Evolutionary conservation across 2,113 vertebrate species (phyloP).

Genomic region (Upupa epops): DNA sequence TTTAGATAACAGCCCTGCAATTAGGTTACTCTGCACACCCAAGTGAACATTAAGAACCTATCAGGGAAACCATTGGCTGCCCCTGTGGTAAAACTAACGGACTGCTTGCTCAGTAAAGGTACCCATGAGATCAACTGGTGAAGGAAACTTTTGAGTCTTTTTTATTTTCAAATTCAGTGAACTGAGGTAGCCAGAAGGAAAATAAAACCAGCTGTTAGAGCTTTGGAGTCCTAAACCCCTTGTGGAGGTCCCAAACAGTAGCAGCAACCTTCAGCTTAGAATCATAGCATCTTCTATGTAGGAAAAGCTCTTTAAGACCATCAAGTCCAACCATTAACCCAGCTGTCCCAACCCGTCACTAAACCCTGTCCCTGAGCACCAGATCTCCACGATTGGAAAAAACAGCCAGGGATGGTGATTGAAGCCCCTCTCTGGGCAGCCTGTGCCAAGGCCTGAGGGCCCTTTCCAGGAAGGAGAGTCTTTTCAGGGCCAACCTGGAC

Average conservation of each 20-base stretch:
- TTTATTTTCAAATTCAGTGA: not conserved
- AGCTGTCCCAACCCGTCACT: too few species aligned
- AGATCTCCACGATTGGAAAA: too few species aligned
- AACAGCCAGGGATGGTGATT: too few species aligned
- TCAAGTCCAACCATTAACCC: too few species aligned
- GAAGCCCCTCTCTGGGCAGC: too few species aligned
- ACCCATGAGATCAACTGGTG: not conserved
- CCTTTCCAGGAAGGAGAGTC: too few species aligned
- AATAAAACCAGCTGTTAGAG: not conserved
- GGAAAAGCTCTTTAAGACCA: too few species aligned
- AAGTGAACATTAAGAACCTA: not conserved
- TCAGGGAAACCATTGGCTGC: not conserved
- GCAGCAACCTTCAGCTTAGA: not conserved
- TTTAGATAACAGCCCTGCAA: slow-evolving; percentile 27
- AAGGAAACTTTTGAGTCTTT: not conserved
- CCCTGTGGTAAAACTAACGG: not conserved
- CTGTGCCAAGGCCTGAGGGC: too few species aligned
- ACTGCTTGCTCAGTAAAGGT: not conserved
- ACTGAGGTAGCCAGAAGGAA: not conserved
- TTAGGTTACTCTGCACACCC: not conserved
- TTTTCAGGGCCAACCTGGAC: too few species aligned
- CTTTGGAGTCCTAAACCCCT: not conserved
- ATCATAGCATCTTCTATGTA: too few species aligned
- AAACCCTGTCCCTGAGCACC: too few species aligned
- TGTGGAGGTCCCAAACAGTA: not conserved